Base-by-base conservation (phyloP, 2,113 vertebrate species). In the Nothobranchius furzeri region DNA sequence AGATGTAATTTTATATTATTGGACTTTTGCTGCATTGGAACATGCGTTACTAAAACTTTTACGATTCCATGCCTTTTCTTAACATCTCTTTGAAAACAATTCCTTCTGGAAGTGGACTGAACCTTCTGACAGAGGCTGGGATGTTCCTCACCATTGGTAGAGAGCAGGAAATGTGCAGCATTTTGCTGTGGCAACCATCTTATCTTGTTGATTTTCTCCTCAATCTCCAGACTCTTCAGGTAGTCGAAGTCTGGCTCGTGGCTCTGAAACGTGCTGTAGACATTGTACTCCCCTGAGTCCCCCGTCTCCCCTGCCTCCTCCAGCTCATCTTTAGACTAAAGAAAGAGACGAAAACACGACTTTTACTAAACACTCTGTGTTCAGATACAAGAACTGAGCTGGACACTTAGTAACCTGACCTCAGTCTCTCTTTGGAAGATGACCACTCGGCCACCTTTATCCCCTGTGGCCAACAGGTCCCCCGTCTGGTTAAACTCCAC, bases 181-280 rank as follows among this genome's bases (percentile, higher is more conserved):
- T 99, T 99, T 92, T 97, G 96, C 87, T 98, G 95, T 0, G 96
- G 95, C 57, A 99, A 91, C 97, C 97, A 99, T 87, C 95, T 92
- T 90, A 99, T 99, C 92, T 98, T 99, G 91, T 99, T 99, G 89
- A 98, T 98, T 80, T 98, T 99, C 92, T 99, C 97, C 84, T 99
- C 97, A 69, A 99, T 99, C 91, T 99, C 97, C 90, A 99, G 91
- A 83, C 97, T 99, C 87, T 99, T 99, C 91, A 99, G 89, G 92
- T 99, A 99, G 90, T 99, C 97, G 70, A 99, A 99, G 92, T 98
- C 97, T 0, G 96, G 96, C 89, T 99, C 97, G 15, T 98, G 97
- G 89, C 97, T 99, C 95, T 99, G 97, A 93, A 99, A 99, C 15
- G 96, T 98, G 93, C 97, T 99, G 91, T 99, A 99, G 88, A 99